Conservation (phyloP, 2,113 vertebrate species). For the Pterocles orientalis region DNA sequence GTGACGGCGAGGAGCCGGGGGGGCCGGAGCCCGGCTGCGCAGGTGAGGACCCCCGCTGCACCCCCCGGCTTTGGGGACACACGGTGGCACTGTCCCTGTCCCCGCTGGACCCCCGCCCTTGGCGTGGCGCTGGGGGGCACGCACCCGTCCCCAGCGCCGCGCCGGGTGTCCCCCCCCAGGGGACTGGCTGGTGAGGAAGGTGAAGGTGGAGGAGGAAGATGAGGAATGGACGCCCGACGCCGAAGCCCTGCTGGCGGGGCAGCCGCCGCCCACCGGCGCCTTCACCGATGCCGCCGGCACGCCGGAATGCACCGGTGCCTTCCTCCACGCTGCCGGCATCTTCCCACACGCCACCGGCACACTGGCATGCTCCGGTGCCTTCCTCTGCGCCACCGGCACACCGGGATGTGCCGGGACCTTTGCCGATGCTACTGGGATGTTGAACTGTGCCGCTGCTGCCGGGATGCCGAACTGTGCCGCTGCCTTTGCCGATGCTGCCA, state of each 20-base stretch:
- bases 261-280: neutral
- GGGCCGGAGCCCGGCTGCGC: neutral
- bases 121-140: neutral
- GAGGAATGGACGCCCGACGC: slow-evolving; percentile 7
- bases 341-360: too few species aligned
- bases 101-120: neutral
- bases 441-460: too few species aligned
- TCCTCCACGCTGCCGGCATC: too few species aligned
- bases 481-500: neutral
- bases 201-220: slow-evolving; percentile 74
- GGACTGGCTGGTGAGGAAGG: slow-evolving; percentile 73
- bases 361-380: too few species aligned
- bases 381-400: too few species aligned
- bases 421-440: too few species aligned
- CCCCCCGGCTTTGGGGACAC: neutral
- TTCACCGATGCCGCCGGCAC: neutral
- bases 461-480: neutral
- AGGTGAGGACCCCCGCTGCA: slow-evolving; percentile 38
- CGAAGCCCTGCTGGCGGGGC: neutral
- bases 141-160: neutral
- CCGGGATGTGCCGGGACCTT: too few species aligned
- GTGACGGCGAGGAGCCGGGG: neutral
- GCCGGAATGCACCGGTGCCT: neutral
- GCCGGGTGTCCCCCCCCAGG: neutral
- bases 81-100: too few species aligned